Percentiles rank a stretch among this genome's conserved stretches.
These are phyloP conservation scores for Siniperca obscura DNA, from an alignment of 2,797 vertebrate genomes.

Conservation along the genomic window DNA sequence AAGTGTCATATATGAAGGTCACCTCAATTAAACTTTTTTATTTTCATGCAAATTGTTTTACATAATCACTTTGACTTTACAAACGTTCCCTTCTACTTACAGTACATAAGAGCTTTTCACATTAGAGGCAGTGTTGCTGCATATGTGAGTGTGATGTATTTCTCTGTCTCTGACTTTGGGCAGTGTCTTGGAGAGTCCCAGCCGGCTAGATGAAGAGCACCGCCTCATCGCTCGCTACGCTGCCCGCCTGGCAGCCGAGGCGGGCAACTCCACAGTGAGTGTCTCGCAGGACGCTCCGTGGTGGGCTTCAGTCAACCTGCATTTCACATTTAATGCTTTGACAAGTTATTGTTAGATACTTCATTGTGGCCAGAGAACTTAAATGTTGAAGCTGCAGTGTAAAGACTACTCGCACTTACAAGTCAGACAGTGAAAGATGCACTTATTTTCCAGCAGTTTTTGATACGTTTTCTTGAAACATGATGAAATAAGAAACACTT, in stretches of 20 bases:
- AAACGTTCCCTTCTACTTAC: slow-evolving; percentile 25
- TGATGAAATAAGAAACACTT: not conserved
- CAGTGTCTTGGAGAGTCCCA: slow-evolving; percentile 95
- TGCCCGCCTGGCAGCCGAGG: slow-evolving; percentile 94
- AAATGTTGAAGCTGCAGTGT: not conserved
- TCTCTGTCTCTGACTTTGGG: slow-evolving; percentile 59
- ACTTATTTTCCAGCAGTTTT: not conserved
- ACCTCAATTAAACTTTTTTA: slow-evolving; percentile 25
- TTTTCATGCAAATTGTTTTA: slow-evolving; percentile 25
- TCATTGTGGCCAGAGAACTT: slow-evolving; percentile 6
- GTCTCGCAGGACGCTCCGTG: slow-evolving; percentile 18
- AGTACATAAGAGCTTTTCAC: slow-evolving; percentile 36
- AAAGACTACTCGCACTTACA: not conserved
- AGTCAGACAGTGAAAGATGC: not conserved
- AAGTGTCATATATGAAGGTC: slow-evolving; percentile 44
- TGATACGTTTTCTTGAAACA: not conserved
- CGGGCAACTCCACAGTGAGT: slow-evolving; percentile 92
- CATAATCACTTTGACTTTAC: slow-evolving; percentile 18
- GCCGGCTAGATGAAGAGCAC: slow-evolving; percentile 95
- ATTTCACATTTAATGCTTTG: slow-evolving; percentile 40
- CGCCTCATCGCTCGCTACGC: slow-evolving; percentile 96
- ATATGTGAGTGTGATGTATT: slow-evolving; percentile 51
- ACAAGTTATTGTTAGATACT: slow-evolving; percentile 33
- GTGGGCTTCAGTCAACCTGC: slow-evolving; percentile 39
- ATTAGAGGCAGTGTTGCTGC: slow-evolving; percentile 12